phyloP scores from a whole-genome alignment of 1,140 invertebrate genomes.

The Steinernema feltiae region DNA sequence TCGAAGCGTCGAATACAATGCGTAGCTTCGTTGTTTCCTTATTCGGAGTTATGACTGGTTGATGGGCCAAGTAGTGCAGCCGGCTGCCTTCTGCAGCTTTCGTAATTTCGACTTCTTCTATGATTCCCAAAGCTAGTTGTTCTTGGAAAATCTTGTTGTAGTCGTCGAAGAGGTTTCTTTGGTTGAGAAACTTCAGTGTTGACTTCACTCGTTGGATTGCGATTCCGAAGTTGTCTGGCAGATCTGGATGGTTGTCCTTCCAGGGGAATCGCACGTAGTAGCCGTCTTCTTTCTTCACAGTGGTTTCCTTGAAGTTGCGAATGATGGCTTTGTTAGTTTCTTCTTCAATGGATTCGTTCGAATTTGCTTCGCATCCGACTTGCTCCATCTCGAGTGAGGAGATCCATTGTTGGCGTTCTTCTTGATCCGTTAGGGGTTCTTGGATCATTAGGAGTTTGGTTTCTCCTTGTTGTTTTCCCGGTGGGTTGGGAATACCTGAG shows the following conservation, averaged over 20 bases:
- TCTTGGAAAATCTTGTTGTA: constrained; percentile 31
- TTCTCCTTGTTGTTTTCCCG: background rate
- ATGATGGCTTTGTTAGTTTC: background rate
- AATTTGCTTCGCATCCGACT: background rate
- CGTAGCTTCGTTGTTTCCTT: constrained; percentile 52
- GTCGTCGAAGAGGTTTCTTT: background rate
- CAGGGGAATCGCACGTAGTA: constrained; percentile 14
- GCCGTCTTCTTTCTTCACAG: constrained; percentile 7
- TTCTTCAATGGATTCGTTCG: background rate
- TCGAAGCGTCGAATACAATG: constrained; percentile 58
- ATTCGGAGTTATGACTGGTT: constrained; percentile 51
- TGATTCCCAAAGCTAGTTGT: constrained; percentile 17
- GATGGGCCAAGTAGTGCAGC: constrained; percentile 60
- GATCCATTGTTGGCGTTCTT: background rate
- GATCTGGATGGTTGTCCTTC: background rate
- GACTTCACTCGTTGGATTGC: constrained; percentile 7
- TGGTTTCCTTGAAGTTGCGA: background rate
- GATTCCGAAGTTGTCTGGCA: constrained; percentile 21
- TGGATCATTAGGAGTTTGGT: background rate
- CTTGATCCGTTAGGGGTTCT: background rate
- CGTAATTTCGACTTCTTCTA: constrained; percentile 15
- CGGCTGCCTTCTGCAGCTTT: background rate
- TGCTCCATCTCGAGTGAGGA: background rate
- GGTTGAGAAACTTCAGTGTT: background rate
- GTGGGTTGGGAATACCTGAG: background rate